Base-by-base conservation (phyloP, 1,140 invertebrate species). In the Augochlora pura region DNA sequence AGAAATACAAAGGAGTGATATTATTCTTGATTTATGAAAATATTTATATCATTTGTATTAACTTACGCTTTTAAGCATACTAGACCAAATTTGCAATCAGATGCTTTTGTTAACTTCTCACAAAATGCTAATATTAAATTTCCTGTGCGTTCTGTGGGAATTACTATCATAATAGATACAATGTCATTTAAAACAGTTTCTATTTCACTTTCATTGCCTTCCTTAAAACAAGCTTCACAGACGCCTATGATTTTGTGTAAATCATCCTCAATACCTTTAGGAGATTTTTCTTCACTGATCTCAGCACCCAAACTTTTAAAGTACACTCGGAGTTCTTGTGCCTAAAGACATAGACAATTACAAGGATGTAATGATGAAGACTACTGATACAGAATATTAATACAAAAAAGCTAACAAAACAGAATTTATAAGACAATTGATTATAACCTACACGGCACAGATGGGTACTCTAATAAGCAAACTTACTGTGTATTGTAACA, bases 211-310 rank as follows among this genome's bases (percentile, higher is more conserved):
- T 97, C 96, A 90, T 96, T 96, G 3, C 95, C 95, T 89, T 97
- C 97, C 88, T 97, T 97, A 91, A 98, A 98, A 91, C 97, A 98
- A 63, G 97, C 95, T 91, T 98, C 97, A 91, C 97, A 98, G 10
- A 98, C 98, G 70, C 97, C 97, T 88, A 99, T 98, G 83, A 99
- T 98, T 93, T 99, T 98, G 90, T 98, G 96, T 75, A 99, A 94
- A 94, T 99, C 98, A 95, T 98, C 97, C 91, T 98, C 97, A 85
- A 98, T 96, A 14, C 97, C 97, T 93, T 98, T 97, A 1, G 96
- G 94, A 10, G 96, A 96, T 88, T 97, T 97, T 90, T 98, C 97
- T 88, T 97, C 96, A 4, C 97, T 97, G 85, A 99, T 97, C 93
- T 98, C 97, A 39, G 98, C 98, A 46, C 98, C 98, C 25, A 98